These are phyloP conservation scores for Caenorhabditis afra DNA, from an alignment of 2,888 invertebrate genomes.

Conservation along the genomic window DNA sequence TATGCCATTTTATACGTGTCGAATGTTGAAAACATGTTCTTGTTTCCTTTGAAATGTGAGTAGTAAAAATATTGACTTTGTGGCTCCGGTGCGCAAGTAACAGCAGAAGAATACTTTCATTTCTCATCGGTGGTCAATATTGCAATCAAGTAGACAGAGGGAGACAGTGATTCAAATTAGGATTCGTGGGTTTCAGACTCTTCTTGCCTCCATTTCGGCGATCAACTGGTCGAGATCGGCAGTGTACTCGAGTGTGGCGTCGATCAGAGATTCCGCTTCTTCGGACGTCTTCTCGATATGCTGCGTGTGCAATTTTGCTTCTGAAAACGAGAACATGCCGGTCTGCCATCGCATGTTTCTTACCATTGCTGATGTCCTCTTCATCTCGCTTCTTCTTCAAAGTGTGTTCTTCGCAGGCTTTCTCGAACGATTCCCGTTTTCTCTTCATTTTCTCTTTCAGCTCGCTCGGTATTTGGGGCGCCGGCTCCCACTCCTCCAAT, in stretches of 20 bases:
- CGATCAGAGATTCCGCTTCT: constrained; percentile 39
- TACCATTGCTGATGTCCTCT: constrained; percentile 29
- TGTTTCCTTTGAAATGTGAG: constrained; percentile 18
- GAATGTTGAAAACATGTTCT: constrained; percentile 9
- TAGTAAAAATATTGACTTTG: constrained; percentile 27
- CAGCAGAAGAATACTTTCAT: too few relatives aligned
- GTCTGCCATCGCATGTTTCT: not conserved
- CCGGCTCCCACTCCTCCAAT: constrained; percentile 41
- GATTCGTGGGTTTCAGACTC: constrained; percentile 23
- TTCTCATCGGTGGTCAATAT: not conserved
- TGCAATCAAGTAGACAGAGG: not conserved
- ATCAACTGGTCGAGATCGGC: constrained; percentile 43
- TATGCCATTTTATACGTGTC: not conserved
- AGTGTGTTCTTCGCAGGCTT: constrained; percentile 25
- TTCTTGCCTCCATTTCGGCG: constrained; percentile 30
- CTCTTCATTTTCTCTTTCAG: constrained; percentile 53
- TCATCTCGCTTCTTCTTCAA: constrained; percentile 45
- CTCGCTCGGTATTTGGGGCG: constrained; percentile 33
- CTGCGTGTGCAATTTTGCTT: constrained; percentile 18
- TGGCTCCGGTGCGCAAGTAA: not conserved
- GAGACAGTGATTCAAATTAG: not conserved
- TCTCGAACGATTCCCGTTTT: constrained; percentile 50
- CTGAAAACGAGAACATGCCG: constrained; percentile 20
- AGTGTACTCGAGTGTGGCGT: constrained; percentile 32
- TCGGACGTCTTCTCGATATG: constrained; percentile 15